Evolutionary conservation across 2,797 vertebrate species (phyloP), one percentile per base, ranked within the genome.

Genomic region (Gymnothorax reevesii): DNA sequence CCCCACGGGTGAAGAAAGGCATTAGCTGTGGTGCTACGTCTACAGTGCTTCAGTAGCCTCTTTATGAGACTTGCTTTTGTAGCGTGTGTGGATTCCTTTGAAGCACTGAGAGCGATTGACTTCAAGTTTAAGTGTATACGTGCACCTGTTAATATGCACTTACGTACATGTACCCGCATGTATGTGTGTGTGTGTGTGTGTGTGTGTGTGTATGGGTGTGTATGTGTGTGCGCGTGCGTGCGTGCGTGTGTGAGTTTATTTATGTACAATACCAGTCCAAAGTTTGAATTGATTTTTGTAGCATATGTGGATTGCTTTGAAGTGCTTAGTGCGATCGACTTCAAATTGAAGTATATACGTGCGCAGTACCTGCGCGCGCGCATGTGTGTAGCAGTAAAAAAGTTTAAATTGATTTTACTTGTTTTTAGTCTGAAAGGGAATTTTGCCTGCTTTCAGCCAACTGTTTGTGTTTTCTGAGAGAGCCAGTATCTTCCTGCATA

Each of bases 21-120:
- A 92, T 93, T 93, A 90, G 88, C 91, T 90, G 89, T 93, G 89
- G 87, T 91, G 89, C 92, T 84, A 52, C 93, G 92, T 94, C 92
- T 90, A 91, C 33, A 42, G 33, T 42, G 33, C 93, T 91, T 87
- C 55, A 89, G 90, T 88, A 90, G 80, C 85, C 87, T 90, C 87
- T 85, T 55, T 75, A 84, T 89, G 77, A 82, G 90, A 90, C 90
- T 92, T 91, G 89, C 85, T 79, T 52, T 22, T 15, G 52, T 79
- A 20, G 52, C 42, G 1, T 25, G 6, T n/a, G 22, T 25, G 33
- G 12, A 33, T 27, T 73, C 12, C 25, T 10, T 42, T 27, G 8
- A 10, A 73, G 71, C 13, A 27, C 4, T 33, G 71, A 73, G 71
- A 15, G 33, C 5, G 71, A 27, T 42, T 27, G 69, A 73, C 25